phyloP scores from a whole-genome alignment of 2,888 invertebrate genomes.

The Troides oblongomaculatus region DNA sequence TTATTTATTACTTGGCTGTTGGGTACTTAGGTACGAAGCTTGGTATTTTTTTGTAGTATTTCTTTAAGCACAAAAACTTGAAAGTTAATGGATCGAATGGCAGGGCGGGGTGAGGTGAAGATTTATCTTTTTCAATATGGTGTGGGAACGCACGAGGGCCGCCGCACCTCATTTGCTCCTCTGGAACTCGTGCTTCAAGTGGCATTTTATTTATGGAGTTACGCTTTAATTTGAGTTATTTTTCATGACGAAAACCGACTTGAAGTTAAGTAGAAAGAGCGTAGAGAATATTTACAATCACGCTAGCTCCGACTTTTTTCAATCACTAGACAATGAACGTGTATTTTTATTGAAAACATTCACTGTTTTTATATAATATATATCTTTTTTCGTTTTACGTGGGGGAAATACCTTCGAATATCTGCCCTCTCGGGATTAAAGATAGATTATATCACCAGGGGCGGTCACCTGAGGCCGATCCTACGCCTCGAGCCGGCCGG shows the following conservation, averaged over 20 bases:
- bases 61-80: conserved; percentile 37
- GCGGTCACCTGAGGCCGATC: no score
- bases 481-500: no score
- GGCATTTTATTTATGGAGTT: conserved; percentile 65
- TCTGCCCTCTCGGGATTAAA: no score
- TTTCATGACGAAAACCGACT: conserved; percentile 34
- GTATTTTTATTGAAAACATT: no score
- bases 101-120: conserved; percentile 61
- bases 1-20: conserved; percentile 36
- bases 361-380: no score
- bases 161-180: conserved; percentile 41
- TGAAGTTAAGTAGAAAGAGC: conserved; percentile 32
- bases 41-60: conserved; percentile 30
- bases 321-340: not conserved
- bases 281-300: conserved; percentile 12
- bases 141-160: conserved; percentile 56
- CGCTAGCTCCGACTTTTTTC: not conserved
- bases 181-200: conserved; percentile 51
- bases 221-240: conserved; percentile 55
- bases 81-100: conserved; percentile 56
- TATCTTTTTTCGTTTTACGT: no score
- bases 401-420: no score
- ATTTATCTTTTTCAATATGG: conserved; percentile 73
- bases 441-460: no score
- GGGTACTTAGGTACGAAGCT: conserved; percentile 33